A percentile compares a stretch with the other conserved stretches of the same genome.
Evolutionary conservation across 2,888 invertebrate species (phyloP).

Genomic region (Chrysina gloriosa): DNA sequence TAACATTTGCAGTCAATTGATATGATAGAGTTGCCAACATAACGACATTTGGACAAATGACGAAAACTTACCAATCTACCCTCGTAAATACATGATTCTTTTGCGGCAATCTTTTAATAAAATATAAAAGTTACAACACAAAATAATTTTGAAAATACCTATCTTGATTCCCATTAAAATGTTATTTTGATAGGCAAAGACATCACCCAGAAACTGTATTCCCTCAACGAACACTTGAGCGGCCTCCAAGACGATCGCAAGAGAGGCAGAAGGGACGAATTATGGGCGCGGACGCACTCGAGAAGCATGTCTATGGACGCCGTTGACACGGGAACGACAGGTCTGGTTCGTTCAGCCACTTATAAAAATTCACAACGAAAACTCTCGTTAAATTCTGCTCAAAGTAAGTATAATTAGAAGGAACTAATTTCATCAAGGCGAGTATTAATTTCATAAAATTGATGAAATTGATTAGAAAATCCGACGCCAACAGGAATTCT

Average conservation of each 20-base stretch:
- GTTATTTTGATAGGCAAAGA: constrained; percentile 73
- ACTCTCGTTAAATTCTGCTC: constrained; percentile 64
- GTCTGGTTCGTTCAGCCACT: constrained; percentile 75
- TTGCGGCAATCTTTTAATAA: no score
- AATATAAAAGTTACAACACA: no score
- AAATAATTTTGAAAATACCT: no score
- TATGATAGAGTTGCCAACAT: no score
- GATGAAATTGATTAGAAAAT: no score
- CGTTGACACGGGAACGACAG: constrained; percentile 81
- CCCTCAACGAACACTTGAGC: constrained; percentile 79
- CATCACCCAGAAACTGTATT: constrained; percentile 86
- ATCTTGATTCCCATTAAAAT: not conserved
- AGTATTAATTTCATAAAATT: no score
- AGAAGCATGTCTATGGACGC: constrained; percentile 83
- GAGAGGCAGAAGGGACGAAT: constrained; percentile 60
- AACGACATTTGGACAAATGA: no score
- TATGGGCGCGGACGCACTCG: constrained; percentile 68
- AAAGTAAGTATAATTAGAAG: constrained; percentile 59
- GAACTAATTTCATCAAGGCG: not conserved
- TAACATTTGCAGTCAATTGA: no score
- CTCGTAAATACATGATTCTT: no score
- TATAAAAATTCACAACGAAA: constrained; percentile 69
- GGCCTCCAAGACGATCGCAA: constrained; percentile 65
- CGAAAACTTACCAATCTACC: no score
- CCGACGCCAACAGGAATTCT: no score